A percentile compares a stretch with the other conserved stretches of the same genome.
Conservation (phyloP, 2,113 vertebrate species). For the Pluvialis apricaria region DNA sequence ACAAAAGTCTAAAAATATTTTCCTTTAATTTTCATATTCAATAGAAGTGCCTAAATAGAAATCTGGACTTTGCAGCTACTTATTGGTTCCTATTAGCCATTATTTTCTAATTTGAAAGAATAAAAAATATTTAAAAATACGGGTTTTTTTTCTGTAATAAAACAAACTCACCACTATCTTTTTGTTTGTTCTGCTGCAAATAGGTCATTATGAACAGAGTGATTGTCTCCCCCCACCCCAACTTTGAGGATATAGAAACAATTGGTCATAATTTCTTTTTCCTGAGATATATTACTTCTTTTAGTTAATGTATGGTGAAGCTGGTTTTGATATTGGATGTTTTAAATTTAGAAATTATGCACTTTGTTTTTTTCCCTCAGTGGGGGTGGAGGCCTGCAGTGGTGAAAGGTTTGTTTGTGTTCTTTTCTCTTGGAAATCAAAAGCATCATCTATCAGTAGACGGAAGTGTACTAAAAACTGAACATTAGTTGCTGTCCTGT, state of each 20-base stretch:
- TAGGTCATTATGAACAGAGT: background rate
- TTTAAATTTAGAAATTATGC: background rate
- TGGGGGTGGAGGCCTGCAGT: background rate
- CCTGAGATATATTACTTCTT: background rate
- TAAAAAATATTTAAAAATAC: background rate
- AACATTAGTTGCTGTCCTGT: background rate
- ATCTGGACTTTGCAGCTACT: background rate
- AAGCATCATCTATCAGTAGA: background rate
- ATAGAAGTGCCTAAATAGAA: background rate
- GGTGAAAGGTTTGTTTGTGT: background rate
- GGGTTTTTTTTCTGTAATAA: background rate
- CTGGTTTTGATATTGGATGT: background rate
- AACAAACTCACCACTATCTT: background rate
- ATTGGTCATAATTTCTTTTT: background rate
- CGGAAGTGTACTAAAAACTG: background rate
- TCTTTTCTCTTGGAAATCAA: background rate
- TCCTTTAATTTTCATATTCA: background rate
- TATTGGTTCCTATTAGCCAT: background rate
- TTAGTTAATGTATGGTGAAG: background rate
- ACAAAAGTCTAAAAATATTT: background rate
- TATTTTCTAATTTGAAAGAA: background rate
- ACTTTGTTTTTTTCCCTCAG: background rate
- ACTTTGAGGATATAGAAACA: background rate
- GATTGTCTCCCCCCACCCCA: rapidly evolving
- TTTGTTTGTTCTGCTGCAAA: background rate